Conservation (phyloP, 2,888 invertebrate genomes). For the Heliconius cydno region DNA sequence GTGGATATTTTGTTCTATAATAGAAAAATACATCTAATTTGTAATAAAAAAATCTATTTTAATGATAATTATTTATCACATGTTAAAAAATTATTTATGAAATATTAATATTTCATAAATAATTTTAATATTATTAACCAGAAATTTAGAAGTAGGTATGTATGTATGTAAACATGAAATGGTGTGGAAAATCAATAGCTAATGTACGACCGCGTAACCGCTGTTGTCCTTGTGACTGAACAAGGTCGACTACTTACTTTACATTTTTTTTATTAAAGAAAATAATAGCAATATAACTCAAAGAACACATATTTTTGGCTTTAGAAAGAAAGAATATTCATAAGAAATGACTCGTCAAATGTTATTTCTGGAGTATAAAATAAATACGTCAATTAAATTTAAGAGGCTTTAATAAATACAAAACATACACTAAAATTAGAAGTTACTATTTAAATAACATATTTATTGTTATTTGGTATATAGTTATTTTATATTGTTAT, state of each 20-base stretch:
- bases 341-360: no score
- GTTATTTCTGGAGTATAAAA: no score
- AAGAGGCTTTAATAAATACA: no score
- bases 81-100: not conserved
- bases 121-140: not conserved
- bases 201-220: constrained; percentile 39
- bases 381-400: no score
- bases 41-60: no score
- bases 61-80: no score
- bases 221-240: constrained; percentile 38
- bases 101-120: not conserved
- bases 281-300: not conserved
- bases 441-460: no score
- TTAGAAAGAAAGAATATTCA: no score
- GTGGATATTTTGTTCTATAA: not conserved
- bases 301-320: not conserved
- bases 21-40: no score
- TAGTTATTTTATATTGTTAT: no score
- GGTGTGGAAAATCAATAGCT: constrained; percentile 42
- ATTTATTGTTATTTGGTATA: no score
- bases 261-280: constrained; percentile 3
- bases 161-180: constrained; percentile 26
- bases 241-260: constrained; percentile 36
- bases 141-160: not conserved
- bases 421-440: no score